Percentiles rank a stretch among this genome's conserved stretches.
These are phyloP conservation scores for Phyllostomus discolor DNA, from an alignment of 2,113 vertebrate genomes.

Conservation along the genomic window DNA sequence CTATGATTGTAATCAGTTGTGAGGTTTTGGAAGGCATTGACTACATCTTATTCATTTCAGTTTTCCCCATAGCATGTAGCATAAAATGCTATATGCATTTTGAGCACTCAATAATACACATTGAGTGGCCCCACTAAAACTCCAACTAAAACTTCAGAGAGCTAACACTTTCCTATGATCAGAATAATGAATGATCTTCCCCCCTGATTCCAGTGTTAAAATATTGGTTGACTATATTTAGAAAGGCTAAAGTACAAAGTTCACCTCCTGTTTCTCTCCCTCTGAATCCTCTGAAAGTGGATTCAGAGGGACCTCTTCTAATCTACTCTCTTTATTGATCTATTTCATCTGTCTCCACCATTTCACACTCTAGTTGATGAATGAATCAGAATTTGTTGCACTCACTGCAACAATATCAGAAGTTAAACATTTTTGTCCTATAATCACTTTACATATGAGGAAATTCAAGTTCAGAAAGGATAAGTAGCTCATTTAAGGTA, in stretches of 20 bases:
- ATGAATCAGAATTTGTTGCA: not conserved
- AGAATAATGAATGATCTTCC: not conserved
- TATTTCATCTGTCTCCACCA: conserved; percentile 10
- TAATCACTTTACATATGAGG: not conserved
- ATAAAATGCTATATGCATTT: not conserved
- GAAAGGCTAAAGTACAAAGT: not conserved
- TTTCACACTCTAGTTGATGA: not conserved
- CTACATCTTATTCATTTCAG: not conserved
- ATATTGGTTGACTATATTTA: not conserved
- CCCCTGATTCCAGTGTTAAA: not conserved
- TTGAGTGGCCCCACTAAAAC: not conserved
- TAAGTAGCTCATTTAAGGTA: not conserved
- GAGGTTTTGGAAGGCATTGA: not conserved
- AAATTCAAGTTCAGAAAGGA: not conserved
- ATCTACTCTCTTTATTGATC: not conserved
- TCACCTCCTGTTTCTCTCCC: not conserved
- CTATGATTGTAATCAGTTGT: not conserved
- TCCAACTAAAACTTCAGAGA: not conserved
- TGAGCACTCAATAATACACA: not conserved
- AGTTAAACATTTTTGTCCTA: not conserved
- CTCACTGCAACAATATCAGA: not conserved
- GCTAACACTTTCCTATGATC: not conserved
- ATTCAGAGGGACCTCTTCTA: not conserved
- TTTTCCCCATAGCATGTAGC: not conserved
- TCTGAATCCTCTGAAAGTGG: not conserved